Evolutionary conservation across 2,797 vertebrate species (phyloP).

Genomic region (Urocyon cinereoargenteus): DNA sequence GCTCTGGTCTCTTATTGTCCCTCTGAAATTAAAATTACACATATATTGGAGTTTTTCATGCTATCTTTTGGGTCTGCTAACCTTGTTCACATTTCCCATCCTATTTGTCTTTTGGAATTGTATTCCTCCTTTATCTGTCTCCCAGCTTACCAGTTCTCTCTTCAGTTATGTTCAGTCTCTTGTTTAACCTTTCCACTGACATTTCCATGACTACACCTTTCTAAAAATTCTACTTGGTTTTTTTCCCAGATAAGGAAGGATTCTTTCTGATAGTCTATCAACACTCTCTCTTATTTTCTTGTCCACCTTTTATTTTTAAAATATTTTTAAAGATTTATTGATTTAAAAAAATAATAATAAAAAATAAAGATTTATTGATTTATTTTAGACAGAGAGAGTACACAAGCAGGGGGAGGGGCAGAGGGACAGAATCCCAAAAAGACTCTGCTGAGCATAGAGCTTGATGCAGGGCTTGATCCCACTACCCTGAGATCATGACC

Average conservation of each 20-base stretch:
- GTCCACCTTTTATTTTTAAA: not conserved
- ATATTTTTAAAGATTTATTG: not conserved
- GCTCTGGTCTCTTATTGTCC: not conserved
- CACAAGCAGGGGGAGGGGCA: not conserved
- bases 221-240: not conserved
- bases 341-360: too few relatives aligned
- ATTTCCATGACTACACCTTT: not conserved
- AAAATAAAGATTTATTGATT: not conserved
- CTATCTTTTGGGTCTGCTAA: not conserved
- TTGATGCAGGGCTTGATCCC: not conserved
- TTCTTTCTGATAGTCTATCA: not conserved
- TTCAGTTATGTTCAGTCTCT: constrained; percentile 3
- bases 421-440: not conserved
- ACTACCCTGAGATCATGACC: too few relatives aligned
- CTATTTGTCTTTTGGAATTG: not conserved
- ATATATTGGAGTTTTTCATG: not conserved
- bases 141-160: not conserved
- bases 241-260: not conserved
- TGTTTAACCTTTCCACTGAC: not conserved
- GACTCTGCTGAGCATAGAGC: not conserved
- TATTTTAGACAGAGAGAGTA: not conserved
- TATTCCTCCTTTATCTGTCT: not conserved
- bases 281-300: not conserved
- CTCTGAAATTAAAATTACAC: not conserved
- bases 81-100: not conserved